Conservation (phyloP, 2,888 invertebrate genomes). For the Mallateleia sp. region DNA sequence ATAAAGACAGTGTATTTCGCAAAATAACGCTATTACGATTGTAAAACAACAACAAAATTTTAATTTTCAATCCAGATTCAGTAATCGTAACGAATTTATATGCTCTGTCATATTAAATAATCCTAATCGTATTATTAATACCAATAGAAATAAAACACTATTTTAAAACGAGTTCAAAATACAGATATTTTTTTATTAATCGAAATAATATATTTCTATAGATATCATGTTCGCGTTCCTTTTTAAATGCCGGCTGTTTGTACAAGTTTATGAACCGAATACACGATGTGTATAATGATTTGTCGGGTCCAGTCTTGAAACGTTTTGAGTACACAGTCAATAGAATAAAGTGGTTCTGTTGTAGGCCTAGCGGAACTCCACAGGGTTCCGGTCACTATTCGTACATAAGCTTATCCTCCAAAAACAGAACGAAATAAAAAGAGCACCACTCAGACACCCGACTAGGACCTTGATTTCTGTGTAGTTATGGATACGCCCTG, state of each 20-base stretch:
- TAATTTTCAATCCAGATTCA: too few relatives aligned
- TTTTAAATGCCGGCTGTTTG: conserved; percentile 50
- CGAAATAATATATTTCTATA: not conserved
- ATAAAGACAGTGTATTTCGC: not conserved
- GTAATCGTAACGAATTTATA: too few relatives aligned
- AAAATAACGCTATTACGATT: not conserved
- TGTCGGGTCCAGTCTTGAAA: conserved; percentile 66
- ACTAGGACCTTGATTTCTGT: conserved; percentile 68
- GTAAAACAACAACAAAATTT: too few relatives aligned
- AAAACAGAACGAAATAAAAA: conserved; percentile 63
- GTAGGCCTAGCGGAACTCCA: conserved; percentile 61
- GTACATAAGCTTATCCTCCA: conserved; percentile 56
- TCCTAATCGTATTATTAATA: too few relatives aligned
- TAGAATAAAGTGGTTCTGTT: conserved; percentile 74
- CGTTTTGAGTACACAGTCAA: conserved; percentile 69
- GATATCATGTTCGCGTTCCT: not conserved
- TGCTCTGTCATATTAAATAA: too few relatives aligned
- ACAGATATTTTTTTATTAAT: not conserved
- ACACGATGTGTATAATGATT: conserved; percentile 55
- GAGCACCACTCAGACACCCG: conserved; percentile 30
- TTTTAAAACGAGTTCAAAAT: too few relatives aligned
- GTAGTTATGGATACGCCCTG: conserved; percentile 85
- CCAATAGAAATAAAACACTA: too few relatives aligned
- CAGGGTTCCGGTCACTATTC: conserved; percentile 78
- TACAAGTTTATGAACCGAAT: conserved; percentile 63